Evolutionary conservation across 2,113 vertebrate species (phyloP).

Genomic region (Neopipo cinnamomea): DNA sequence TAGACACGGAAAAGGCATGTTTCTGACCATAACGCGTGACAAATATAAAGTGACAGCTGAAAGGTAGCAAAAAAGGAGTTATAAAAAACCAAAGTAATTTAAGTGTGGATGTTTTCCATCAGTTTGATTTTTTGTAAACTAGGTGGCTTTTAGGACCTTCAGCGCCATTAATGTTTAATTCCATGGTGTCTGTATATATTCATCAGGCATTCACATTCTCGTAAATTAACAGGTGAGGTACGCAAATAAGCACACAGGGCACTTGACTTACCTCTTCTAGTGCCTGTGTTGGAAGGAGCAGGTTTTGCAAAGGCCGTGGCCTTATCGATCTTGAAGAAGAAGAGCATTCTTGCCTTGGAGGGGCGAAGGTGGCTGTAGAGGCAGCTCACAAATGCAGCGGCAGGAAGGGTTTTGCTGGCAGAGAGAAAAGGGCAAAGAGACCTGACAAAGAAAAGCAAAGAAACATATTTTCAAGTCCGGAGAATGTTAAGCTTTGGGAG

Average conservation of each 20-base stretch:
- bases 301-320: neutral
- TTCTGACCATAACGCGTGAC: neutral
- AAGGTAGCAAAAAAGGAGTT: neutral
- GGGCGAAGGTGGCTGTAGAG: neutral
- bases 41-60: conserved; percentile 20
- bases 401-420: neutral
- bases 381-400: neutral
- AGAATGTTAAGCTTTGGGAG: neutral
- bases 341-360: neutral
- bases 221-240: neutral
- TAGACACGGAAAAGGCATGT: neutral
- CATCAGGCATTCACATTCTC: neutral
- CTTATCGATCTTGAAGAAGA: neutral
- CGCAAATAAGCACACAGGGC: neutral
- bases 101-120: neutral
- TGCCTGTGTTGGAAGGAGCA: neutral
- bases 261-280: neutral
- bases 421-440: neutral
- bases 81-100: neutral
- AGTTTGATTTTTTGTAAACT: neutral
- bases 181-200: neutral
- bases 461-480: neutral
- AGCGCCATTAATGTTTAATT: neutral
- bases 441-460: neutral
- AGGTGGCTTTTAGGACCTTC: neutral